Evolutionary conservation across 1,140 invertebrate species (phyloP).

Genomic region (Idris sp.): DNA sequence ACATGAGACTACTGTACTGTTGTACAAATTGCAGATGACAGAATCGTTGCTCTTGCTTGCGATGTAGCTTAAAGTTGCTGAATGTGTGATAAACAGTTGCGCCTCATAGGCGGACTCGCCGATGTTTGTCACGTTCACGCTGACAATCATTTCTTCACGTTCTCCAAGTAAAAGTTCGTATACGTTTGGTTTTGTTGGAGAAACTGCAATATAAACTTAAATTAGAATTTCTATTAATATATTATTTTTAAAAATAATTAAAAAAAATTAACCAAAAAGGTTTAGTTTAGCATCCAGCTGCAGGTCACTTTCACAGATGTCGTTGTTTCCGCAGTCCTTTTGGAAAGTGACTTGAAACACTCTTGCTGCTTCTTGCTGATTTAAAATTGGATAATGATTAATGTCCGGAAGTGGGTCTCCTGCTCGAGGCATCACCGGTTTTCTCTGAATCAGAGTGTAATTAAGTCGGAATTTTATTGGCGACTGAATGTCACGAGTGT

Average conservation of each 20-base stretch:
- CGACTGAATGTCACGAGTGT: conserved; percentile 89
- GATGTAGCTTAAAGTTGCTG: conserved; percentile 88
- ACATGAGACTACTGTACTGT: conserved; percentile 87
- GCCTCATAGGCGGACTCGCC: conserved; percentile 95
- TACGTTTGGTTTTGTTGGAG: conserved; percentile 68
- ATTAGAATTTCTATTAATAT: neutral
- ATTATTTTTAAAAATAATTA: conserved; percentile 18
- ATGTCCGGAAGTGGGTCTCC: conserved; percentile 84
- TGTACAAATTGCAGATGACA: conserved; percentile 84
- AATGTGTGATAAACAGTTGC: conserved; percentile 88
- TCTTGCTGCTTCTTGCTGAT: conserved; percentile 89
- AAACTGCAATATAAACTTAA: conserved; percentile 51
- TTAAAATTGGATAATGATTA: conserved; percentile 90
- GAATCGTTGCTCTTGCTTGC: conserved; percentile 80
- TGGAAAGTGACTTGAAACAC: conserved; percentile 92
- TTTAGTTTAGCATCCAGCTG: conserved; percentile 83
- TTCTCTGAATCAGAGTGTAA: conserved; percentile 87
- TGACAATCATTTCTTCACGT: conserved; percentile 86
- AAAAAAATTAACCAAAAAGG: conserved; percentile 75
- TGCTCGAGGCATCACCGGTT: conserved; percentile 79
- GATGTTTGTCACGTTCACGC: conserved; percentile 86
- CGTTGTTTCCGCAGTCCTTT: conserved; percentile 94
- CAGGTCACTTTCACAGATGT: conserved; percentile 93
- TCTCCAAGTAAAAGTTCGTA: conserved; percentile 83
- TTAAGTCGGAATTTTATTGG: conserved; percentile 91